These are phyloP conservation scores for Myrmophylax atrothorax DNA, from an alignment of 2,113 vertebrate genomes.

Conservation along the genomic window DNA sequence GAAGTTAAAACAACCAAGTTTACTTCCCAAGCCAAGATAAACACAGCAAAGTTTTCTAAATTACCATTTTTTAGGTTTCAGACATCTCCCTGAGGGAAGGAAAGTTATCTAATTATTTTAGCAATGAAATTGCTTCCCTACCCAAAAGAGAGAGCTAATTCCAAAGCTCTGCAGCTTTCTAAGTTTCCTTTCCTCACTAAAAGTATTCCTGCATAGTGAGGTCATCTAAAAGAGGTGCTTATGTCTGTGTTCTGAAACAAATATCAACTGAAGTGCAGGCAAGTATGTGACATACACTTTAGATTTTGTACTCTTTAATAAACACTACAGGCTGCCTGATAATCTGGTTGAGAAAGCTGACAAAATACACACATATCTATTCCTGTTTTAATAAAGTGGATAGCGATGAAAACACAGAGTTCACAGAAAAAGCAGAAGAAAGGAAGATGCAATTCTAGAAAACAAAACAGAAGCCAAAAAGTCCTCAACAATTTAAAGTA, in stretches of 20 bases:
- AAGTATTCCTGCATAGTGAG: not conserved
- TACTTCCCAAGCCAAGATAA: not conserved
- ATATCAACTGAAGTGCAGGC: not conserved
- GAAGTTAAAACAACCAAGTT: not conserved
- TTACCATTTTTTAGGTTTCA: not conserved
- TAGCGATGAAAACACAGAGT: not conserved
- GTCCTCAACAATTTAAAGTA: not conserved
- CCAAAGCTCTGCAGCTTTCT: not conserved
- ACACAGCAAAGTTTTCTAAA: not conserved
- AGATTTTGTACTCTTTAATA: not conserved
- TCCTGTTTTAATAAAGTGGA: not conserved
- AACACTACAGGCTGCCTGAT: not conserved
- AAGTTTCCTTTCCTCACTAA: not conserved
- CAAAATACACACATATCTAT: not conserved
- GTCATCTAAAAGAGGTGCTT: not conserved
- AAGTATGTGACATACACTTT: not conserved
- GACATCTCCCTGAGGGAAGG: not conserved
- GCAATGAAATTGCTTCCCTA: not conserved
- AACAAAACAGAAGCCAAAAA: not conserved
- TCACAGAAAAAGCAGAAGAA: not conserved
- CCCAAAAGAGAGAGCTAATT: not conserved
- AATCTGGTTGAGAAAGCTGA: not conserved
- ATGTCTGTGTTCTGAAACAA: not conserved
- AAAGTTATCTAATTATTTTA: conserved; percentile 1
- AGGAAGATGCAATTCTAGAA: not conserved